phyloP scores from a whole-genome alignment of 30 jellyfish, hydroid and myxozoan genomes.

The Rhopilema esculentum region DNA sequence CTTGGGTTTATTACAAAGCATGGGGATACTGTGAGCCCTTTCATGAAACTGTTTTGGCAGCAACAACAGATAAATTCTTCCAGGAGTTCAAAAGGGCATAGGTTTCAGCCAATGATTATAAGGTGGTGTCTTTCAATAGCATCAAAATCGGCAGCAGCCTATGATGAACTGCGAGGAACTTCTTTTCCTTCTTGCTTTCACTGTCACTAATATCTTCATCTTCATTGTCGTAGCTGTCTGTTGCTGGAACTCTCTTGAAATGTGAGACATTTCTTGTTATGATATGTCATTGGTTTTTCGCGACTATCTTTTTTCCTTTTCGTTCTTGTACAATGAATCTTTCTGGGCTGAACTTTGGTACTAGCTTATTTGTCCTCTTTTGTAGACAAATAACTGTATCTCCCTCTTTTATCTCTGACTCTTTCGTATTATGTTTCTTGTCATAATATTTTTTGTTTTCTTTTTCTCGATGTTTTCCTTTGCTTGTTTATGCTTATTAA shows the following conservation, averaged over 20 bases:
- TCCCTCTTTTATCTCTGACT: too few relatives aligned
- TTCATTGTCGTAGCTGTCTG: neutral
- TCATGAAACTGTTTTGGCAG: too few relatives aligned
- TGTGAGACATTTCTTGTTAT: too few relatives aligned
- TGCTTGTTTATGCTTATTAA: too few relatives aligned
- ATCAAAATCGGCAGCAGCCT: too few relatives aligned
- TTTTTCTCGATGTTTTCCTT: slow-evolving; percentile 26
- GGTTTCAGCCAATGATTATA: too few relatives aligned
- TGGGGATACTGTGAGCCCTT: neutral
- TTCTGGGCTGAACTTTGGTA: too few relatives aligned
- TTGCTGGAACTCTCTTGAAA: slow-evolving; percentile 10
- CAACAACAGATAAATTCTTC: too few relatives aligned
- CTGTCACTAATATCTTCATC: slow-evolving; percentile 7
- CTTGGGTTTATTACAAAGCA: neutral
- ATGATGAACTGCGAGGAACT: neutral
- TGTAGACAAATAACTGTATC: too few relatives aligned
- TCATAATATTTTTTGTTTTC: slow-evolving; percentile 28
- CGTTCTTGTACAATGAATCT: slow-evolving; percentile 53
- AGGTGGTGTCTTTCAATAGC: too few relatives aligned
- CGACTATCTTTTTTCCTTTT: slow-evolving; percentile 50
- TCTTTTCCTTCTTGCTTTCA: neutral
- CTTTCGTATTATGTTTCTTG: slow-evolving; percentile 7
- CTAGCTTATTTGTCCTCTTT: too few relatives aligned
- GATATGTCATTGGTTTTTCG: slow-evolving; percentile 53
- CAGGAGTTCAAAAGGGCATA: too few relatives aligned